These are phyloP conservation scores for rat (Rattus norvegicus) DNA, from an alignment of 2,113 vertebrate genomes.

Conservation along the genomic window DNA sequence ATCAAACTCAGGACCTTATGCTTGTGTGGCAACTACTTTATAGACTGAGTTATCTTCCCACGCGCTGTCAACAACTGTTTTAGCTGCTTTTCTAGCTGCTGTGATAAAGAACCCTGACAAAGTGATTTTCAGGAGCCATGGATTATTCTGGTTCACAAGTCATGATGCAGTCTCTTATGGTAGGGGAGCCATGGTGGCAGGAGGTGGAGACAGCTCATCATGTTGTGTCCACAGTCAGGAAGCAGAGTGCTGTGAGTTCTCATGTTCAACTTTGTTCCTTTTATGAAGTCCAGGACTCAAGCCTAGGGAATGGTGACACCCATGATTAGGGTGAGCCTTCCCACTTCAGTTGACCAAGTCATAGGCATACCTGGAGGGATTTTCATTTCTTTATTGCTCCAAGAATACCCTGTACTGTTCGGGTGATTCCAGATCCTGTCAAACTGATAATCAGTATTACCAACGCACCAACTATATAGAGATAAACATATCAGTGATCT, in stretches of 20 bases:
- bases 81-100: background rate
- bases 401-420: too few species aligned
- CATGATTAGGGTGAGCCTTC: background rate
- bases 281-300: background rate
- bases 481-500: slow-evolving; percentile 33
- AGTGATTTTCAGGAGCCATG: background rate
- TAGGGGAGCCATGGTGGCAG: background rate
- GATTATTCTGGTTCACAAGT: background rate
- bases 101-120: background rate
- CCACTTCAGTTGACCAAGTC: background rate
- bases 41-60: background rate
- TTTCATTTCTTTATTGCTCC: background rate
- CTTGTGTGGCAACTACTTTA: background rate
- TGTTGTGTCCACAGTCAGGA: background rate
- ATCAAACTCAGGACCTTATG: background rate
- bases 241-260: background rate
- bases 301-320: background rate
- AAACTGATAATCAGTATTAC: background rate
- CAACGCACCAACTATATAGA: background rate
- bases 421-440: background rate
- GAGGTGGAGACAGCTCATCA: background rate
- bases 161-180: background rate
- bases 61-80: background rate
- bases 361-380: background rate
- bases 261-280: background rate